These are phyloP conservation scores for Pygoscelis adeliae DNA, from an alignment of 2,113 vertebrate species.

Conservation along the genomic window DNA sequence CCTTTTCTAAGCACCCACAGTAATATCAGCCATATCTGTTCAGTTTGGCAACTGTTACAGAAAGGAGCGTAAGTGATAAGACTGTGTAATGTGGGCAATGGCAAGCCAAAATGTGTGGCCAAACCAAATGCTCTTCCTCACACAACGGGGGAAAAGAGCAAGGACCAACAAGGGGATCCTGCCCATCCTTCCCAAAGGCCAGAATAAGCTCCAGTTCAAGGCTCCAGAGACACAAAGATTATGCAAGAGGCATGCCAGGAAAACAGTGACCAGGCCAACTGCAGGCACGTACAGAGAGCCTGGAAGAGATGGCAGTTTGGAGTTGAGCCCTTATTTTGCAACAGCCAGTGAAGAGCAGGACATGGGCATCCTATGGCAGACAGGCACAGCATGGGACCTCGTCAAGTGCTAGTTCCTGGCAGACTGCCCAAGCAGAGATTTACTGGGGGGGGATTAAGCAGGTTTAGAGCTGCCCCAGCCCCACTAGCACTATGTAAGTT, in stretches of 20 bases:
- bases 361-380: not conserved
- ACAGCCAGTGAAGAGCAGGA: not conserved
- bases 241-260: not conserved
- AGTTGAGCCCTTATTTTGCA: not conserved
- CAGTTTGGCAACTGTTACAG: not conserved
- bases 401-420: not conserved
- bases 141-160: not conserved
- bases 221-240: not conserved
- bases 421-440: not conserved
- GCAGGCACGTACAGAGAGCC: not conserved
- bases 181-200: not conserved
- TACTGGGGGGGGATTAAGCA: not conserved
- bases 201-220: not conserved
- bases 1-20: rapidly evolving
- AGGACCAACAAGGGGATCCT: not conserved
- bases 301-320: not conserved
- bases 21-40: not conserved
- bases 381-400: not conserved
- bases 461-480: not conserved
- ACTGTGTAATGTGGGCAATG: rapidly evolving
- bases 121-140: not conserved
- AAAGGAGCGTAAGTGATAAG: not conserved
- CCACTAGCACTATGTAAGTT: not conserved
- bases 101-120: rapidly evolving
- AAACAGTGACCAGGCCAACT: not conserved